Percentiles rank a stretch among this genome's conserved stretches.
Conservation (phyloP, 2,113 vertebrate species). For the Chloropsis hardwickii region DNA sequence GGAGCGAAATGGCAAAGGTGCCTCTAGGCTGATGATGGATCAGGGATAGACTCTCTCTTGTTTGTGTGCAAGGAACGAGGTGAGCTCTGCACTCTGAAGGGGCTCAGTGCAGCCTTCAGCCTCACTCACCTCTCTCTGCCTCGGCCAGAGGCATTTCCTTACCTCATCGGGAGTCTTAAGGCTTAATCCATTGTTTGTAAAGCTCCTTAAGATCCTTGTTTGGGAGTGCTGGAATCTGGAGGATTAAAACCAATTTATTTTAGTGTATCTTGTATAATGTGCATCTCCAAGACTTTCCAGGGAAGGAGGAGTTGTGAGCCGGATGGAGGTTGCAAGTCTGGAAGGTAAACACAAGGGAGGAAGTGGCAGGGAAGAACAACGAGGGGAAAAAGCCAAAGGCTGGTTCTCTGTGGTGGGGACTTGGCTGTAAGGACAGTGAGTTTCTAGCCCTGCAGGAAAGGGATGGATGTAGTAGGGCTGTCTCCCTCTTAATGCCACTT, state of each 20-base stretch:
- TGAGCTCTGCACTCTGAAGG: background rate
- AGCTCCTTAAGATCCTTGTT: constrained; percentile 61
- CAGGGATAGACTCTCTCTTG: accelerated
- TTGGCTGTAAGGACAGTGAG: background rate
- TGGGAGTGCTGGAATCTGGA: constrained; percentile 28
- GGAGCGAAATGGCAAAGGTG: background rate
- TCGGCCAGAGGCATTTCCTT: background rate
- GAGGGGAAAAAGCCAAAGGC: background rate
- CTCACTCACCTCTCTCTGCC: background rate
- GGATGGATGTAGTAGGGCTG: background rate
- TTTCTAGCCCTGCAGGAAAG: background rate
- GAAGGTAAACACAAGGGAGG: background rate
- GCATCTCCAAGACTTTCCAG: background rate
- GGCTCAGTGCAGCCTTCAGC: background rate
- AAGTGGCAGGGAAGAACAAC: background rate
- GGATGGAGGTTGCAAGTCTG: background rate
- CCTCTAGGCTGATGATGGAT: accelerated
- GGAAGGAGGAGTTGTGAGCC: background rate
- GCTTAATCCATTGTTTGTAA: constrained; percentile 66
- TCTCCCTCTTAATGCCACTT: background rate
- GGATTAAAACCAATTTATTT: constrained; percentile 65
- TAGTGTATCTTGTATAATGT: constrained; percentile 44
- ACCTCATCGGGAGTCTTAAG: background rate
- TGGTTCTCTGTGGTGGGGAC: background rate
- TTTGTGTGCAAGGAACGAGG: background rate